phyloP scores from a whole-genome alignment of 2,797 vertebrate species.

The Protonibea diacanthus region DNA sequence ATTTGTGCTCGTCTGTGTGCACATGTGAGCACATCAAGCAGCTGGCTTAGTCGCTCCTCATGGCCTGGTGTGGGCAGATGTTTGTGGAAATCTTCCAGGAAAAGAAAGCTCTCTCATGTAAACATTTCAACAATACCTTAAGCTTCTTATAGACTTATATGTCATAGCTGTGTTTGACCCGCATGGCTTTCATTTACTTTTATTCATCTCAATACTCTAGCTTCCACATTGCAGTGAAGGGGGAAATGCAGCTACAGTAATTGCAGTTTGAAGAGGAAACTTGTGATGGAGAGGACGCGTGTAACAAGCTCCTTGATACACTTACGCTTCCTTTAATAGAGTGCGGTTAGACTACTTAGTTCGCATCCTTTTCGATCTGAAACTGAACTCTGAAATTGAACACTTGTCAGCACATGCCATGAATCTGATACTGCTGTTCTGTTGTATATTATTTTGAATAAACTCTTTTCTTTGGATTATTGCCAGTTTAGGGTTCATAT shows the following conservation, averaged over 20 bases:
- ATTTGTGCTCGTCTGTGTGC: constrained; percentile 2
- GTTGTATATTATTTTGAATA: neutral
- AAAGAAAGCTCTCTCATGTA: constrained; percentile 73
- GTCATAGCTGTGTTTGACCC: constrained; percentile 60
- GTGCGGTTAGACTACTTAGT: constrained; percentile 23
- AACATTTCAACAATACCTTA: constrained; percentile 79
- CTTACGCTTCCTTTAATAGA: constrained; percentile 27
- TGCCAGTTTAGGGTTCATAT: constrained; percentile 1
- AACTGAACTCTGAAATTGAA: constrained; percentile 43
- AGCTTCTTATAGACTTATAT: constrained; percentile 80
- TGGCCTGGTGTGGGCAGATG: constrained; percentile 76
- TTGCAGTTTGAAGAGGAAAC: constrained; percentile 8
- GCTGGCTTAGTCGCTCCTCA: constrained; percentile 61
- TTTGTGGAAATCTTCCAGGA: constrained; percentile 72
- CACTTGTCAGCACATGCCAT: constrained; percentile 13
- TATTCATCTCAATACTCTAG: constrained; percentile 29
- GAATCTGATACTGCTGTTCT: constrained; percentile 11
- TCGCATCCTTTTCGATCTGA: constrained; percentile 29
- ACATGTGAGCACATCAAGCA: constrained; percentile 43
- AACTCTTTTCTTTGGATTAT: neutral
- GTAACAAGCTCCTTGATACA: constrained; percentile 11
- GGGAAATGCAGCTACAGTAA: neutral
- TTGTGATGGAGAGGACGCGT: constrained; percentile 1
- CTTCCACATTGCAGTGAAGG: constrained; percentile 4
- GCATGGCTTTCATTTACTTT: constrained; percentile 61